A percentile compares a stretch with the other conserved stretches of the same genome.
Evolutionary conservation across 2,797 vertebrate genomes (phyloP).

Genomic region (Chelon labrosus): DNA sequence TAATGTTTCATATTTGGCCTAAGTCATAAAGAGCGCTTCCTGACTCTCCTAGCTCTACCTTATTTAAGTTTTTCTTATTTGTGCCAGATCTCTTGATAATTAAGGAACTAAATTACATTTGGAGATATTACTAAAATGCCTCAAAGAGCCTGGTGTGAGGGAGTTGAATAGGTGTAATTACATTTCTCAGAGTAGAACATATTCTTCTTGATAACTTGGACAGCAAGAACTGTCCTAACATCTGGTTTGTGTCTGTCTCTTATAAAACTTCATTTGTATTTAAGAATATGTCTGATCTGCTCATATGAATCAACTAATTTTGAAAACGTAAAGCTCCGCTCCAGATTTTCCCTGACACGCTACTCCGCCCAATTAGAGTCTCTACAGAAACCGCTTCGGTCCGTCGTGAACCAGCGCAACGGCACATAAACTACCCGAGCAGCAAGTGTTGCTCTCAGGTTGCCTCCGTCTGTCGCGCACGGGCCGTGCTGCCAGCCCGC

Average conservation of each 20-base stretch:
- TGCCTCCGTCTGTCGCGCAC: conserved; percentile 25
- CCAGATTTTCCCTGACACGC: background rate
- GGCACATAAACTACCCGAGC: conserved; percentile 17
- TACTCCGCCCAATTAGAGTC: conserved; percentile 4
- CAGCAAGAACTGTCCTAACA: no score
- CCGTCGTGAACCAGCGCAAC: background rate
- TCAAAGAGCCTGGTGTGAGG: background rate
- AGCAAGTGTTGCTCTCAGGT: conserved; percentile 38
- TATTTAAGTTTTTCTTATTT: conserved; percentile 22
- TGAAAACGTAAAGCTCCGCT: conserved; percentile 19
- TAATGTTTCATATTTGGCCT: background rate
- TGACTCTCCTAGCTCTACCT: background rate
- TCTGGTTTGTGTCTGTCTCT: no score
- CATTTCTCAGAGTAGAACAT: background rate
- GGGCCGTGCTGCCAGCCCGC: conserved; percentile 19
- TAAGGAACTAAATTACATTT: conserved; percentile 1
- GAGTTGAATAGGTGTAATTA: conserved; percentile 6
- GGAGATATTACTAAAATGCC: background rate
- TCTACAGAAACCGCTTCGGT: conserved; percentile 16
- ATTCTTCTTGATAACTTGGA: background rate
- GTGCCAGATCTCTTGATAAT: background rate
- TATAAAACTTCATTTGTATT: no score
- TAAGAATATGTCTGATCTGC: background rate
- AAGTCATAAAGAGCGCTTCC: background rate
- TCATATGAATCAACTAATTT: conserved; percentile 19